These are phyloP conservation scores for Aptenodytes patagonicus DNA, from an alignment of 2,113 vertebrate genomes.

Conservation along the genomic window DNA sequence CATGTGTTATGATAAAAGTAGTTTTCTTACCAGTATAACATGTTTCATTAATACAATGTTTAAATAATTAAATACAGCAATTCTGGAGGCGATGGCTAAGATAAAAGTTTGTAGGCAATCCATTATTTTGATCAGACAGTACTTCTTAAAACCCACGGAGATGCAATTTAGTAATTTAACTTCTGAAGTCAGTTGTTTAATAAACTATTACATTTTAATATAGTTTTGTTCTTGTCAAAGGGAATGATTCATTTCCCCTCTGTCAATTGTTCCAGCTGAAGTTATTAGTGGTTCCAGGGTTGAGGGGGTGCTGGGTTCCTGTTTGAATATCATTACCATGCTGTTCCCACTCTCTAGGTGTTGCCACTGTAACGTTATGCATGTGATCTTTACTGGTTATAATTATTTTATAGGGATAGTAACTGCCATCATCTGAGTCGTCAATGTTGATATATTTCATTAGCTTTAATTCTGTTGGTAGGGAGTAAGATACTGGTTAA, in stretches of 20 bases:
- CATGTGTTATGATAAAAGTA: constrained; percentile 62
- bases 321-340: not conserved
- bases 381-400: not conserved
- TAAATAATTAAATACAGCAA: constrained; percentile 75
- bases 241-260: constrained; percentile 51
- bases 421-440: constrained; percentile 3
- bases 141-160: constrained; percentile 59
- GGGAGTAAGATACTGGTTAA: constrained; percentile 22
- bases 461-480: constrained; percentile 45
- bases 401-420: constrained; percentile 31
- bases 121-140: constrained; percentile 64
- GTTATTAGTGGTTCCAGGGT: constrained; percentile 30
- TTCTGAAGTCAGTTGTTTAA: constrained; percentile 66
- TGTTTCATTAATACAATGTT: constrained; percentile 70
- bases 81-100: constrained; percentile 60
- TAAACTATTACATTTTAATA: constrained; percentile 67
- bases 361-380: not conserved
- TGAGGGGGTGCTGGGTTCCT: not conserved
- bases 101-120: constrained; percentile 74
- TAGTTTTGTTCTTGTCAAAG: constrained; percentile 49
- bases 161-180: constrained; percentile 66
- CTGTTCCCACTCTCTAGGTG: not conserved
- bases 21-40: constrained; percentile 56
- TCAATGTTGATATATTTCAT: constrained; percentile 53
- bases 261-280: constrained; percentile 43